Evolutionary conservation across 2,888 invertebrate genomes (phyloP).

Genomic region (Lacanobia wlatinum): DNA sequence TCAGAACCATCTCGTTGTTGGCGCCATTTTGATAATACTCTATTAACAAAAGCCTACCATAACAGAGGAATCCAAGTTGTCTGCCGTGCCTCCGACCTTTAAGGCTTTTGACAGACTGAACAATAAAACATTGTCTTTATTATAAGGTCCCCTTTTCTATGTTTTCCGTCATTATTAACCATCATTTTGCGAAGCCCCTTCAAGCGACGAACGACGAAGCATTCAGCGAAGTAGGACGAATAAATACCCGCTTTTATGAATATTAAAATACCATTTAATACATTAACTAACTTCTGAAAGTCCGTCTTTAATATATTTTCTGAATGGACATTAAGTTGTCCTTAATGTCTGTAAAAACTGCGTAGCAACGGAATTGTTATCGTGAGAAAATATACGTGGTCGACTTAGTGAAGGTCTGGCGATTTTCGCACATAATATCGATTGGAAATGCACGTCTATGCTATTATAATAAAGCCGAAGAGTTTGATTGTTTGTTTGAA

Average conservation of each 20-base stretch:
- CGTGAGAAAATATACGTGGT: conserved; percentile 10
- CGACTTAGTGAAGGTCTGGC: neutral
- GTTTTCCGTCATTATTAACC: conserved; percentile 51
- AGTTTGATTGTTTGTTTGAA: no score
- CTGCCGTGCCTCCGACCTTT: conserved; percentile 58
- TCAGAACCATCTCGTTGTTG: conserved; percentile 54
- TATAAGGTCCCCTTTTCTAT: conserved; percentile 34
- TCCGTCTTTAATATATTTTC: conserved; percentile 17
- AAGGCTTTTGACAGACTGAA: conserved; percentile 61
- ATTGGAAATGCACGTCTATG: neutral
- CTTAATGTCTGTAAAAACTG: conserved; percentile 11
- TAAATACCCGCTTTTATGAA: conserved; percentile 32
- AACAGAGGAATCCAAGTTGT: conserved; percentile 54
- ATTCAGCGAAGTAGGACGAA: conserved; percentile 10
- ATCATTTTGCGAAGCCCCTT: conserved; percentile 29
- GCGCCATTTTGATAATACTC: conserved; percentile 66
- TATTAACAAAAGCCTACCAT: conserved; percentile 66
- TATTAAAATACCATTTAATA: conserved; percentile 33
- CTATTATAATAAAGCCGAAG: no score
- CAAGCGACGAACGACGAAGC: conserved; percentile 17
- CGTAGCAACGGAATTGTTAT: conserved; percentile 11
- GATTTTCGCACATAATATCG: conserved; percentile 11
- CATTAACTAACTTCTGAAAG: conserved; percentile 19
- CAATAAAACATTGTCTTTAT: conserved; percentile 63
- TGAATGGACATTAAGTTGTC: conserved; percentile 14